These are phyloP conservation scores for Chondrilla cf. caribensis DNA, from an alignment of 37 sponge, comb jelly and placozoan species.

Conservation along the genomic window DNA sequence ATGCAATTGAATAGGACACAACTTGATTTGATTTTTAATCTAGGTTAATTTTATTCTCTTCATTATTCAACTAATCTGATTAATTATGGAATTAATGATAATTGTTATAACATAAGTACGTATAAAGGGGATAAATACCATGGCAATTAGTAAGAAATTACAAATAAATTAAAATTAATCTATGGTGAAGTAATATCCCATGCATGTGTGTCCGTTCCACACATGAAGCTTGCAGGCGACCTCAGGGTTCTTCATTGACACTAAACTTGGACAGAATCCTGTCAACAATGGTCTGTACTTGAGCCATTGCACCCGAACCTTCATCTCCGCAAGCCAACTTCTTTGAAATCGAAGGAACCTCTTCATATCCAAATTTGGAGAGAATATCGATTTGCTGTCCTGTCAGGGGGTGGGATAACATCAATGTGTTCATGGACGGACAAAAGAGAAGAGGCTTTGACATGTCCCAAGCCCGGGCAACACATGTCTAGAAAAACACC, in stretches of 20 bases:
- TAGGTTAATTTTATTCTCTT: too few relatives aligned
- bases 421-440: conserved; percentile 97
- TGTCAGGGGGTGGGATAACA: conserved; percentile 95
- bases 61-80: too few relatives aligned
- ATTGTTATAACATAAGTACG: too few relatives aligned
- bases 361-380: conserved; percentile 52
- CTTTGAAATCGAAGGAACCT: conserved; percentile 87
- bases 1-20: not conserved
- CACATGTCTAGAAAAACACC: conserved; percentile 61
- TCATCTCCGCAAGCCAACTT: conserved; percentile 89
- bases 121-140: too few relatives aligned
- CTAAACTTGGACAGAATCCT: not conserved
- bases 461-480: conserved; percentile 90
- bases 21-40: not conserved
- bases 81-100: too few relatives aligned
- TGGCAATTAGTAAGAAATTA: too few relatives aligned
- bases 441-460: conserved; percentile 79
- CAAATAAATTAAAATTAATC: too few relatives aligned
- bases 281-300: conserved; percentile 44
- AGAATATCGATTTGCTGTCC: conserved; percentile 47
- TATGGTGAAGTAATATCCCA: too few relatives aligned
- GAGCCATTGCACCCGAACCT: conserved; percentile 65
- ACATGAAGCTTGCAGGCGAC: too few relatives aligned
- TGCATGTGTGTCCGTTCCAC: too few relatives aligned
- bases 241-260: too few relatives aligned